phyloP scores from a whole-genome alignment of 2,113 vertebrate genomes.

The Lonchura striata region DNA sequence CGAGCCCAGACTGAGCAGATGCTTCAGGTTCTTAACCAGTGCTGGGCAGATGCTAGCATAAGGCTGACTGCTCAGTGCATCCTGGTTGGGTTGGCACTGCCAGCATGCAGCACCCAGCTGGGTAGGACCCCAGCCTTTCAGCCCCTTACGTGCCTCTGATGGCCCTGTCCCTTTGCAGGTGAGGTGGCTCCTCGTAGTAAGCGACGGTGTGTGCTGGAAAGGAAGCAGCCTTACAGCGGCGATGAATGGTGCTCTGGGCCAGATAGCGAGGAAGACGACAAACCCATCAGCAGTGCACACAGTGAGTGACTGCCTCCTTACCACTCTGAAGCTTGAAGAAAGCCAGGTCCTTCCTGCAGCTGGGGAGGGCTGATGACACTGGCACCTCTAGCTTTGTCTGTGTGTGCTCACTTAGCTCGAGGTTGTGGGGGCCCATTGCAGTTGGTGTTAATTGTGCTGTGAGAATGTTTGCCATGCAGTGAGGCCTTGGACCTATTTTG shows the following conservation, averaged over 20 bases:
- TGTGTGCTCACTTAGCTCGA: rapidly evolving
- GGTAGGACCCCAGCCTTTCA: background rate
- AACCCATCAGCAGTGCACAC: conserved; percentile 80
- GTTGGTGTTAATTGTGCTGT: background rate
- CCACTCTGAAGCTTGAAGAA: background rate
- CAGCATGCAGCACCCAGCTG: background rate
- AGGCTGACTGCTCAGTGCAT: background rate
- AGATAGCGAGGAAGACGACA: conserved; percentile 94
- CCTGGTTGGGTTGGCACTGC: background rate
- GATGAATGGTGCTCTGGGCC: conserved; percentile 98
- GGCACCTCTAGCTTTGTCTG: background rate
- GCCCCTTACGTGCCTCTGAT: background rate
- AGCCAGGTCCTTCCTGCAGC: background rate
- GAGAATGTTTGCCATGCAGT: background rate
- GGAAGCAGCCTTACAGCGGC: conserved; percentile 96
- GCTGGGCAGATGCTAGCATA: background rate
- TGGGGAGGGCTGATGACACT: background rate
- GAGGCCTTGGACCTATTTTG: background rate
- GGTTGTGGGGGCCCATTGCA: background rate
- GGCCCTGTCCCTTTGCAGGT: conserved; percentile 46
- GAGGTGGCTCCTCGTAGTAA: conserved; percentile 92
- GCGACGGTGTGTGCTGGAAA: conserved; percentile 92
- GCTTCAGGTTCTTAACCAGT: background rate
- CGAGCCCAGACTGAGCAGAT: background rate
- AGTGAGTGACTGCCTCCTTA: conserved; percentile 77